Percentiles rank a stretch among this genome's conserved stretches.
Evolutionary conservation across 2,888 invertebrate species (phyloP).

Genomic region (Cyaniris semiargus): DNA sequence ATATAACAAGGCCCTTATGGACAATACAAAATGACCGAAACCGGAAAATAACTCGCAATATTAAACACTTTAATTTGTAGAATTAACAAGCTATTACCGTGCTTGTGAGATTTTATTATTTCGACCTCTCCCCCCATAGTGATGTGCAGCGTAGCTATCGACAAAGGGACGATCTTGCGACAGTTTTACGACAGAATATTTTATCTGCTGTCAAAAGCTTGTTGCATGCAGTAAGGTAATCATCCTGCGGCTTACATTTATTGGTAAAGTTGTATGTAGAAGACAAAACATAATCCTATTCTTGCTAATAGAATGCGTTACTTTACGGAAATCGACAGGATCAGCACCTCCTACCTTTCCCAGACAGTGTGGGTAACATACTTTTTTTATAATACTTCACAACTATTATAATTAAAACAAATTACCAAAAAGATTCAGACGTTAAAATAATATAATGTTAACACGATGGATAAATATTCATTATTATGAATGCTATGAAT

Average conservation of each 20-base stretch:
- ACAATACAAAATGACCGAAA: not conserved
- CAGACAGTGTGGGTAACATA: too few relatives aligned
- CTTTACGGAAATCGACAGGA: too few relatives aligned
- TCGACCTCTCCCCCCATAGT: not conserved
- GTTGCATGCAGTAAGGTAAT: too few relatives aligned
- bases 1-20: too few relatives aligned
- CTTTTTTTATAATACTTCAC: too few relatives aligned
- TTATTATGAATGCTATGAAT: not conserved
- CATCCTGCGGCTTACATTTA: not conserved
- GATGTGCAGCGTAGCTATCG: not conserved
- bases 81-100: conserved; percentile 10
- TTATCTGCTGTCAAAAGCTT: not conserved
- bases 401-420: too few relatives aligned
- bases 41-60: not conserved
- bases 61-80: conserved; percentile 2
- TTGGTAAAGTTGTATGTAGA: too few relatives aligned
- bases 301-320: too few relatives aligned
- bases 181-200: not conserved
- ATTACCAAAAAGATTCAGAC: too few relatives aligned
- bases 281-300: too few relatives aligned
- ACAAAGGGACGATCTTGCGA: not conserved
- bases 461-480: not conserved
- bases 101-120: conserved; percentile 24
- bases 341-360: too few relatives aligned
- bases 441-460: too few relatives aligned